Percentiles rank a stretch among this genome's conserved stretches.
phyloP scores from a whole-genome alignment of 2,888 invertebrate species.

The Apodemia duryi region DNA sequence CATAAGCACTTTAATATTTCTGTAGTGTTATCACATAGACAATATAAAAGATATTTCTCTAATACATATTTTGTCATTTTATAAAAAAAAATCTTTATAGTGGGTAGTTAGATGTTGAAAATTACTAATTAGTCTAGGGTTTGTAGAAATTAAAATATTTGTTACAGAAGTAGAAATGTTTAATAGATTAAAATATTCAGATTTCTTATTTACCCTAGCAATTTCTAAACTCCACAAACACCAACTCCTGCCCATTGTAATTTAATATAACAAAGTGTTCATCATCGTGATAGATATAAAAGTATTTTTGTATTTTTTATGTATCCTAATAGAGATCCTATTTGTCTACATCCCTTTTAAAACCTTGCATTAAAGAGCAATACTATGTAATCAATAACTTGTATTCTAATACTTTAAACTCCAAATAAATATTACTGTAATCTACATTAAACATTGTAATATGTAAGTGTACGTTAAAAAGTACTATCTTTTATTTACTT shows the following conservation, averaged over 20 bases:
- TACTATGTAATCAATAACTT: conserved; percentile 21
- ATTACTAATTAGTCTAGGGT: conserved; percentile 35
- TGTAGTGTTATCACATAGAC: conserved; percentile 28
- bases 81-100: conserved; percentile 35
- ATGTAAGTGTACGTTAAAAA: not conserved
- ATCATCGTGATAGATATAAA: conserved; percentile 69
- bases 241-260: conserved; percentile 48
- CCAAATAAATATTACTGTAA: not conserved
- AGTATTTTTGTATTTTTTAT: conserved; percentile 72
- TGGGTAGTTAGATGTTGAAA: conserved; percentile 64
- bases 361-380: conserved; percentile 40
- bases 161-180: conserved; percentile 8
- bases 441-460: not conserved
- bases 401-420: not conserved
- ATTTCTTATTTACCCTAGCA: not conserved
- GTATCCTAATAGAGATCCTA: conserved; percentile 44
- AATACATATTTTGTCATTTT: conserved; percentile 20
- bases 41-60: conserved; percentile 23
- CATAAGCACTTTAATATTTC: conserved; percentile 47
- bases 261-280: conserved; percentile 67
- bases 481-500: too few relatives aligned
- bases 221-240: not conserved
- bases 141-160: conserved; percentile 9
- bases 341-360: conserved; percentile 35
- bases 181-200: conserved; percentile 1